Evolutionary conservation across 2,797 vertebrate species (phyloP).

Genomic region (Hapalemur alaotrensis): DNA sequence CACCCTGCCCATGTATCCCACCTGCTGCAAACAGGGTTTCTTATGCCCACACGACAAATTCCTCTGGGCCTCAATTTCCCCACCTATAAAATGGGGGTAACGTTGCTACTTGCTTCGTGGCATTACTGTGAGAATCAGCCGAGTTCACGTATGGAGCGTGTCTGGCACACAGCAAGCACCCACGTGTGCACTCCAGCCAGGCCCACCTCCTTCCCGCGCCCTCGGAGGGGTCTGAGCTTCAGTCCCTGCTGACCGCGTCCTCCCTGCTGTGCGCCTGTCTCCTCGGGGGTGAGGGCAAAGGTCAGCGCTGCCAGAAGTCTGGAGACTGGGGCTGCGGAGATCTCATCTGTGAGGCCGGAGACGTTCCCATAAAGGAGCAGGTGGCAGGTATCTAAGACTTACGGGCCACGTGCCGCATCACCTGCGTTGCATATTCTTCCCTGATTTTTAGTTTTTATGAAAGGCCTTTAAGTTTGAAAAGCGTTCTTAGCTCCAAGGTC

Average conservation of each 20-base stretch:
- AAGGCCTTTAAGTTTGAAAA: not conserved
- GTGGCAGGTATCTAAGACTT: fast-evolving
- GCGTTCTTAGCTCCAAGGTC: not conserved
- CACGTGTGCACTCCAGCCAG: fast-evolving
- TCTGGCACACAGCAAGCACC: fast-evolving
- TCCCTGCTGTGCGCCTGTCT: fast-evolving
- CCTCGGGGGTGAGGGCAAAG: fast-evolving
- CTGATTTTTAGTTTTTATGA: not conserved
- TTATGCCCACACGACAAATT: not conserved
- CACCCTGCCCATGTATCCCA: fast-evolving
- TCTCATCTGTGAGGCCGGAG: fast-evolving
- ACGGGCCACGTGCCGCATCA: fast-evolving
- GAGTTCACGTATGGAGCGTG: fast-evolving
- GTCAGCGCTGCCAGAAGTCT: not conserved
- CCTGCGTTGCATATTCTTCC: fast-evolving
- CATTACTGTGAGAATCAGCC: fast-evolving
- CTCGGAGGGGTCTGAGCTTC: fast-evolving
- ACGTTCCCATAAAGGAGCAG: not conserved
- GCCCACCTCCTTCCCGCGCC: fast-evolving
- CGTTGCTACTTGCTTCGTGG: fast-evolving
- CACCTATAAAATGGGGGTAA: not conserved
- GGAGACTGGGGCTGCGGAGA: fast-evolving
- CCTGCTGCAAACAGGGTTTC: too few relatives aligned
- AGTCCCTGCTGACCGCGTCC: fast-evolving
- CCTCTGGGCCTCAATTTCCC: too few relatives aligned